Evolutionary conservation across 2,888 invertebrate genomes (phyloP).

Genomic region (Bombylius discolor): DNA sequence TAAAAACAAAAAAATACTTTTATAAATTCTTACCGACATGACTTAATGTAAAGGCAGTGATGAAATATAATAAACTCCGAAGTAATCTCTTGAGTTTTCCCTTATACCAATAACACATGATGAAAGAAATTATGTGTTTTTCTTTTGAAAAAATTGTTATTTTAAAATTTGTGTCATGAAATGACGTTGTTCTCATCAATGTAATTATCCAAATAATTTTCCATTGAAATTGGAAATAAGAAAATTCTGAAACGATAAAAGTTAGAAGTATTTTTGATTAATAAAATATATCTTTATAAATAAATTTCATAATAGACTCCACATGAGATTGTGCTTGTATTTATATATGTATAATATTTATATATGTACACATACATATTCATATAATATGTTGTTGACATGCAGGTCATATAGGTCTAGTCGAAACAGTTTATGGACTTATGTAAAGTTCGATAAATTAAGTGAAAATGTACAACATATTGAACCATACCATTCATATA

Average conservation of each 20-base stretch:
- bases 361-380: too few species aligned
- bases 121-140: slow-evolving; percentile 3
- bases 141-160: neutral
- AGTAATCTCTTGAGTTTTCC: slow-evolving; percentile 21
- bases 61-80: slow-evolving; percentile 34
- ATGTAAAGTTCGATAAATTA: too few species aligned
- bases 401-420: too few species aligned
- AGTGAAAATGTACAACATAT: too few species aligned
- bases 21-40: slow-evolving; percentile 28
- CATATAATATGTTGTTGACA: too few species aligned
- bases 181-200: slow-evolving; percentile 4
- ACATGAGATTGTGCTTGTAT: too few species aligned
- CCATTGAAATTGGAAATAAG: neutral
- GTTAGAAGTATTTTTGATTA: neutral
- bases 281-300: neutral
- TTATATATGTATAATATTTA: too few species aligned
- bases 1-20: too few species aligned
- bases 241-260: slow-evolving; percentile 1
- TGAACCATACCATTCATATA: too few species aligned
- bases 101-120: slow-evolving; percentile 6
- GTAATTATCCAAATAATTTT: slow-evolving; percentile 4
- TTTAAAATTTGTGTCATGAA: slow-evolving; percentile 3
- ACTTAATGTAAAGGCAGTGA: slow-evolving; percentile 32
- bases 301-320: too few species aligned
- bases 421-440: too few species aligned